Evolutionary conservation across 2,797 vertebrate genomes (phyloP).

Genomic region (Antennarius maculatus): DNA sequence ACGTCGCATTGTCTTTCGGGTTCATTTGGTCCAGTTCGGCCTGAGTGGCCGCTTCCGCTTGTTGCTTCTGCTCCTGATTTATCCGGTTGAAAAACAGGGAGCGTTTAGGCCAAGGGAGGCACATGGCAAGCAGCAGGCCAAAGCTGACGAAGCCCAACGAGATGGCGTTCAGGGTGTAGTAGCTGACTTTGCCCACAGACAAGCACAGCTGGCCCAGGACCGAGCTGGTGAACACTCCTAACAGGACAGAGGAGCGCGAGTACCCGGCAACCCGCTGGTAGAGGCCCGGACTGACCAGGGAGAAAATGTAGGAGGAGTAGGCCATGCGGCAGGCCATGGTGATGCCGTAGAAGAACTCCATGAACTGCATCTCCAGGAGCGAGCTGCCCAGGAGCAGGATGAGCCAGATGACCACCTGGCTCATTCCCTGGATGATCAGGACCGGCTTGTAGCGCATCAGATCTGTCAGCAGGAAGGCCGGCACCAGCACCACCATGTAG

Average conservation of each 20-base stretch:
- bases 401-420: conserved; percentile 90
- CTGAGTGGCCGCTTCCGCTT: neutral
- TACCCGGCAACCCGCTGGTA: conserved; percentile 94
- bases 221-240: conserved; percentile 94
- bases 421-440: conserved; percentile 90
- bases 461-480: conserved; percentile 93
- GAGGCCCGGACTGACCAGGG: conserved; percentile 82
- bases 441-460: conserved; percentile 93
- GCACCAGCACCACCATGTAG: conserved; percentile 91
- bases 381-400: conserved; percentile 84
- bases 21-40: conserved; percentile 82
- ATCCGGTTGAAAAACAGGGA: conserved; percentile 92
- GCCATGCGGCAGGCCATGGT: conserved; percentile 95
- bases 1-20: neutral
- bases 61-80: conserved; percentile 24
- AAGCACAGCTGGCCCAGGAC: conserved; percentile 90
- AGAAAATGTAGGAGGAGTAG: conserved; percentile 98
- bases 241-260: conserved; percentile 87
- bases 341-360: conserved; percentile 95
- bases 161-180: conserved; percentile 78
- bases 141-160: conserved; percentile 89
- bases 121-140: conserved; percentile 83
- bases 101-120: conserved; percentile 87
- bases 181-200: conserved; percentile 70
- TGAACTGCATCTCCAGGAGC: conserved; percentile 90